Evolutionary conservation across 2,113 vertebrate species (phyloP), one percentile per base, ranked within the genome.

Genomic region (Corythornis vintsioides): DNA sequence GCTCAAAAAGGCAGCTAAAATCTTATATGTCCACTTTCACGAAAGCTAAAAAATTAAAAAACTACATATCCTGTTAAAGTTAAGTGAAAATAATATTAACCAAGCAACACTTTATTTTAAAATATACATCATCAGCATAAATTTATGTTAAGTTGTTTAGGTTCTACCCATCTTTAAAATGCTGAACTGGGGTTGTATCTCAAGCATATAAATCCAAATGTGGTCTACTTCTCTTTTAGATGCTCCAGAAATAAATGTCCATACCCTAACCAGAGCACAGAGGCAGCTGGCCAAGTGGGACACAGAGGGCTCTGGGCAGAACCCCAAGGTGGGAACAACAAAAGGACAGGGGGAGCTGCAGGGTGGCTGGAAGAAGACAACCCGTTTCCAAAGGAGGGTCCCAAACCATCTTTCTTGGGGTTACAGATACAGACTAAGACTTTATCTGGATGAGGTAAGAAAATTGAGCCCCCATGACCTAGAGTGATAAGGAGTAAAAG

Each of bases 311-410:
- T 75, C 25, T 22, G 57, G 21, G 9, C 53, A 47, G 5, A 5
- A 22, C 4, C 18, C 4, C 13, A 24, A 2, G 11, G 9, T 5
- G 9, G 16, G 29, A 73, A 53, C 21, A 15, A 8, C 55, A 47
- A 10, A 63, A 72, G 13, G 31, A 52, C 0, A 10, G 20, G 60
- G 10, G 25, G 6, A 77, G 2, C 6, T 59, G 21, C 0, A 3
- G 21, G 16, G 6, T 47, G 22, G 11, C 26, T 87, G 70, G 31
- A 74, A 87, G 65, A 71, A 45, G 29, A 74, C 8, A 6, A 45
- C 10, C 5, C 22, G 6, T 29, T 29, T 15, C 57, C 48, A 45
- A n/a, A 50, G 29, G 13, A 53, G 2, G 2, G 12, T n/a, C 38
- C 26, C 3, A 6, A 63, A 53, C 4, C 4, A 20, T 10, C 13